Evolutionary conservation across 2,113 vertebrate genomes (phyloP), one percentile per base, ranked within the genome.

Genomic region (Daboia siamensis): DNA sequence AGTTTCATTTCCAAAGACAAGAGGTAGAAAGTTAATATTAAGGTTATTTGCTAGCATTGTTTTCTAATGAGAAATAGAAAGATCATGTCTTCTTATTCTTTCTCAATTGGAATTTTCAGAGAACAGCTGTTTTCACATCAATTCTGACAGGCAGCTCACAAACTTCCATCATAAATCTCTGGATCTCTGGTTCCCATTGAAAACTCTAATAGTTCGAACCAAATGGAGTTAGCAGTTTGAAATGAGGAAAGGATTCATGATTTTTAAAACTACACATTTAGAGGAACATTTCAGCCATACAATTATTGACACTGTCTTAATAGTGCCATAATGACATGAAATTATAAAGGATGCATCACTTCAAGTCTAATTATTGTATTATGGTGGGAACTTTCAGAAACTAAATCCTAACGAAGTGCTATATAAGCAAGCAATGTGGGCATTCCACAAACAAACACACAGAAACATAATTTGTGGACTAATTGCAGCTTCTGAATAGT

Each of bases 1-100:
- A 91, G 92, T 74, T 95, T 94, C 84, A 48, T 59, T 84, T 94
- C 95, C 89, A 91, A 86, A 95, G 90, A 91, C 94, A 94, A 92
- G 88, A 95, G 90, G 95, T 95, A 91, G 90, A 74, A 5, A 52
- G n/a, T 91, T 93, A 44, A 55, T 93, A 56, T 33, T 51, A 55
- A 91, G 20, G 1, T 39, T 87, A 2, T 93, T 90, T 92, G 90
- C 94, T 95, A 90, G 59, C 1, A 8, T 3, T 1, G 3, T 13
- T 8, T 92, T 46, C 69, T 92, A 95, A 69, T 69, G 69, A 94
- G 93, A 88, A 94, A 48, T 0, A 20, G 89, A 94, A 95, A 94
- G 46, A 33, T 55, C 5, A 9, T 15, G 5, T 91, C 8, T 52
- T 8, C 88, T 80, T 3, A 64, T 93, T 91, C 86, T 90, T 0